Conservation (phyloP, 2,888 invertebrate genomes). For the Glaucopsyche alexis region DNA sequence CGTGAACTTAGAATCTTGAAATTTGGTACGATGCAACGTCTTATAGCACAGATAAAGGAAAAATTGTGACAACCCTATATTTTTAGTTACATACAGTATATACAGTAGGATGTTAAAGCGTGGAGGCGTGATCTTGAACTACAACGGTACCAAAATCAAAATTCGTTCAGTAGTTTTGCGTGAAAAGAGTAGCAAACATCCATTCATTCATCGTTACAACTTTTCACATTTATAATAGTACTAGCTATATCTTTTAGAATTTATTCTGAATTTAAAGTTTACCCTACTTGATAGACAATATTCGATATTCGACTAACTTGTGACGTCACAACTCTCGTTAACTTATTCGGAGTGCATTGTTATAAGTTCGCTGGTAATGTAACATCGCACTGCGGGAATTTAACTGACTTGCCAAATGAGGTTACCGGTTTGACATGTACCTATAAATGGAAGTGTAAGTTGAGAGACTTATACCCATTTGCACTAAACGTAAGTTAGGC, state of each 20-base stretch:
- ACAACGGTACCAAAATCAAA: background rate
- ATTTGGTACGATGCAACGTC: too few relatives aligned
- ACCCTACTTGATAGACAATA: background rate
- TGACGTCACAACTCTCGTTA: background rate
- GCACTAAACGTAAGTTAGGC: too few relatives aligned
- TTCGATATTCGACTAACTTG: background rate
- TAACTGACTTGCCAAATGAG: background rate
- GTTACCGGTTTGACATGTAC: slow-evolving; percentile 2
- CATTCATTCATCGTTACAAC: too few relatives aligned
- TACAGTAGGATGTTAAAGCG: too few relatives aligned
- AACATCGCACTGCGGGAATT: slow-evolving; percentile 2
- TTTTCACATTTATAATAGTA: too few relatives aligned
- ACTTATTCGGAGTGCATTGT: background rate
- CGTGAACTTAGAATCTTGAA: too few relatives aligned
- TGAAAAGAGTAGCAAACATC: too few relatives aligned
- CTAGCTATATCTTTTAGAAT: too few relatives aligned
- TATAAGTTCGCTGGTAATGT: slow-evolving; percentile 1
- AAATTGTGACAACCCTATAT: too few relatives aligned
- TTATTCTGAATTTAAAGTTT: background rate
- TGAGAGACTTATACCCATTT: background rate
- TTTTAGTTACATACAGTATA: too few relatives aligned
- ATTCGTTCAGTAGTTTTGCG: too few relatives aligned
- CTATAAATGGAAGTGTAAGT: background rate
- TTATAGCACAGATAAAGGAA: too few relatives aligned
- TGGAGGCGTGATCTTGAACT: background rate